Evolutionary conservation across 2,888 invertebrate genomes (phyloP).

Genomic region (Drosophila cracens): DNA sequence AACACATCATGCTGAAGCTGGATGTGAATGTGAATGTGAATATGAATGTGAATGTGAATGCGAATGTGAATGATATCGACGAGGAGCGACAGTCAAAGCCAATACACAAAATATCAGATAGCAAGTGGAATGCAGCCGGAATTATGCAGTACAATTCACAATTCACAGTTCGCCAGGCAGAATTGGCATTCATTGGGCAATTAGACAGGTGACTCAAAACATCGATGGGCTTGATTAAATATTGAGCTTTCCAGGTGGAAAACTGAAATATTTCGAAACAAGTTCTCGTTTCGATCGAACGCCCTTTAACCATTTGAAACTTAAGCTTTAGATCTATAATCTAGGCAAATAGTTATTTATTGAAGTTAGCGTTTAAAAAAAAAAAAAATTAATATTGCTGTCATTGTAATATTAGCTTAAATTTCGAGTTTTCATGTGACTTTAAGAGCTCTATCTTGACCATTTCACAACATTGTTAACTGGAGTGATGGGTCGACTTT

Average conservation of each 20-base stretch:
- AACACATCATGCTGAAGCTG: background rate
- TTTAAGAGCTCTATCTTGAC: background rate
- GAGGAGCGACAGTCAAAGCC: conserved; percentile 57
- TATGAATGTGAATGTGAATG: background rate
- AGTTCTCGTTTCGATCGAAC: background rate
- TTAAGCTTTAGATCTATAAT: background rate
- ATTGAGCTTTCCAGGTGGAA: background rate
- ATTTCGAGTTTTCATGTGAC: background rate
- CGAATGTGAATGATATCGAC: conserved; percentile 33
- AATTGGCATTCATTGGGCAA: conserved; percentile 29
- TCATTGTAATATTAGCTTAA: background rate
- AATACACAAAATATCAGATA: conserved; percentile 61
- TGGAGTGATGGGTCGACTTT: background rate
- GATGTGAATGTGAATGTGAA: background rate
- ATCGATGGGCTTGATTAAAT: conserved; percentile 1
- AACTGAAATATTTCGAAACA: background rate
- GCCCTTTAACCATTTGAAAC: too few relatives aligned
- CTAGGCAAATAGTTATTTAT: background rate
- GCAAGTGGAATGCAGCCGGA: conserved; percentile 46
- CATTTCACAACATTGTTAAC: background rate
- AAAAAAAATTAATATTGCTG: background rate
- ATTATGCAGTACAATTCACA: conserved; percentile 37
- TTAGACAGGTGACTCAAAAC: conserved; percentile 1
- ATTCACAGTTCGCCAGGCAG: conserved; percentile 34
- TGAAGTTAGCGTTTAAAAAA: background rate